These are phyloP conservation scores for Megalurothrips usitatus DNA, from an alignment of 2,888 invertebrate genomes.

Conservation along the genomic window DNA sequence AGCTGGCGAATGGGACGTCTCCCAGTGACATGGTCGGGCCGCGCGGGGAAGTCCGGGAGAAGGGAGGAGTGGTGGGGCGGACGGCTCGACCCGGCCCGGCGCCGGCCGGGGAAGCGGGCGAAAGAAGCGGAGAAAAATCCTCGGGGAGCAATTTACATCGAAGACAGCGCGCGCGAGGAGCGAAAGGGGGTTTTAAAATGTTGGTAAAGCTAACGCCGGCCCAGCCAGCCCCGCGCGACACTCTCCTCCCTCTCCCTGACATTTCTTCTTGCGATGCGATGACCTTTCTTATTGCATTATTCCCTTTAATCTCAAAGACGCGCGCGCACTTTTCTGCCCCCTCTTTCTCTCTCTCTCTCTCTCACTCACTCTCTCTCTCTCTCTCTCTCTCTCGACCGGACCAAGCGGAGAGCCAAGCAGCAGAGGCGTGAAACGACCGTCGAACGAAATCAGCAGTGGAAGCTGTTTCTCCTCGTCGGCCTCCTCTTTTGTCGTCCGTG, in stretches of 20 bases:
- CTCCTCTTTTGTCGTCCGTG: background rate
- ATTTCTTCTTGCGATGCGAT: background rate
- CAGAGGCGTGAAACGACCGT: too few species aligned
- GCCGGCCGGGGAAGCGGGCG: background rate
- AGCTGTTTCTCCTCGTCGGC: too few species aligned
- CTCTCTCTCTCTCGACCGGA: background rate
- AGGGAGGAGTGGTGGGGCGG: background rate
- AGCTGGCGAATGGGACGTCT: too few species aligned
- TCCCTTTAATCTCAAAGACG: slow-evolving; percentile 3
- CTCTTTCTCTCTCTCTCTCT: slow-evolving; percentile 31
- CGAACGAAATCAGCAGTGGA: too few species aligned
- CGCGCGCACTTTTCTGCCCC: background rate
- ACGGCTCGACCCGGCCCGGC: background rate
- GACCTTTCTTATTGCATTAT: slow-evolving; percentile 26
- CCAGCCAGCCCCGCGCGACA: background rate
- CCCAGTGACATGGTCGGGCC: too few species aligned
- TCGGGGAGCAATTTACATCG: background rate
- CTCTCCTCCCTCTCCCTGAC: background rate
- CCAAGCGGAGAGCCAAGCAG: too few species aligned
- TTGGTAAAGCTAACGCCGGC: too few species aligned
- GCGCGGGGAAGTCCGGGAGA: background rate
- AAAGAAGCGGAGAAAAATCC: background rate
- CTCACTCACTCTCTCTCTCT: slow-evolving; percentile 29
- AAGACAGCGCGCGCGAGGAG: background rate
- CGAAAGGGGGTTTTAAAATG: background rate